These are phyloP conservation scores for Octodon degus DNA, from an alignment of 2,113 vertebrate genomes.

Conservation along the genomic window DNA sequence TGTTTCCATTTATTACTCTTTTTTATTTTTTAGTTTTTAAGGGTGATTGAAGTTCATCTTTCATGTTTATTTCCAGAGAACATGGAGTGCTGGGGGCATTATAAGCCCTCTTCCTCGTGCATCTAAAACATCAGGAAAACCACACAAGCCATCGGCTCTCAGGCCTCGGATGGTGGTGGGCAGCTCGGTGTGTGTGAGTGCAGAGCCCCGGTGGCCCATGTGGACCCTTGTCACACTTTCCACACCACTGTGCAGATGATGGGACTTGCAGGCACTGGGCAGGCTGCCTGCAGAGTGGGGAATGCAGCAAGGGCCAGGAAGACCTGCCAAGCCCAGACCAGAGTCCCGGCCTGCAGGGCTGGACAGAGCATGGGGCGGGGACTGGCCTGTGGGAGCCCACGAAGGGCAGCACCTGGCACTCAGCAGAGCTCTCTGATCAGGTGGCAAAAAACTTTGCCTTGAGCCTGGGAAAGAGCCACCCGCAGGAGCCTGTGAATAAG, in stretches of 20 bases:
- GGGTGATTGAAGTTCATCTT: neutral
- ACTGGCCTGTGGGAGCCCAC: too few relatives aligned
- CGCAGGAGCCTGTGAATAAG: too few relatives aligned
- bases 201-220: neutral
- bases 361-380: neutral
- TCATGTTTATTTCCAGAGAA: neutral
- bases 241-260: too few relatives aligned
- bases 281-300: too few relatives aligned
- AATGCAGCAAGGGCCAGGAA: neutral
- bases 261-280: too few relatives aligned
- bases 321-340: too few relatives aligned
- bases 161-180: neutral
- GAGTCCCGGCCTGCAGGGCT: neutral
- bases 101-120: too few relatives aligned
- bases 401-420: neutral
- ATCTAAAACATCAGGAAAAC: neutral
- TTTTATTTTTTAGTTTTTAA: neutral
- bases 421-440: neutral
- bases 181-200: rapidly evolving
- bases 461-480: neutral
- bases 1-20: too few relatives aligned
- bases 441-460: neutral
- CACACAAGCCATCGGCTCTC: neutral
- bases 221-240: neutral
- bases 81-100: neutral